These are phyloP conservation scores for Meda fulgida DNA, from an alignment of 2,797 vertebrate genomes.

Conservation along the genomic window DNA sequence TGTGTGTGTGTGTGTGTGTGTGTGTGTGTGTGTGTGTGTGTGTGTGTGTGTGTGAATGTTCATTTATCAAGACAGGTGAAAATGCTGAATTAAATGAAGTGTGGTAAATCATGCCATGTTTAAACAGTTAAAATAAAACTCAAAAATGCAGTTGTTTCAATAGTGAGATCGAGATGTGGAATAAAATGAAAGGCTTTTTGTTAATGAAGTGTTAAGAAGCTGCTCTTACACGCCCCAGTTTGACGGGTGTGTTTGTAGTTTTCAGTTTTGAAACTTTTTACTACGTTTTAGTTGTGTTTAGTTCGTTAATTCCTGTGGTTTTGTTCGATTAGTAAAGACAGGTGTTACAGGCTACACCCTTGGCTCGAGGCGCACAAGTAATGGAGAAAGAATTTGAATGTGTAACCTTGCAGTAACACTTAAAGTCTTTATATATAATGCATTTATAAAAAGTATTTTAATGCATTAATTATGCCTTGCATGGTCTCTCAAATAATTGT, in stretches of 20 bases:
- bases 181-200: no score
- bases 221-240: not conserved
- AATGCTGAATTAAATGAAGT: not conserved
- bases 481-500: not conserved
- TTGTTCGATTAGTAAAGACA: not conserved
- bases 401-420: no score
- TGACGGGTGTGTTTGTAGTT: not conserved
- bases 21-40: not conserved
- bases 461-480: not conserved
- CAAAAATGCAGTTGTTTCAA: no score
- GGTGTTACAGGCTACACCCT: not conserved
- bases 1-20: not conserved
- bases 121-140: no score
- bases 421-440: not conserved
- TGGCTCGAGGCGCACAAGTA: no score
- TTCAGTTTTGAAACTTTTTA: not conserved
- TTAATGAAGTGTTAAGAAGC: not conserved
- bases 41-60: not conserved
- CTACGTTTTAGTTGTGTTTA: not conserved
- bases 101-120: not conserved
- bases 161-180: no score
- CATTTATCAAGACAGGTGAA: not conserved
- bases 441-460: not conserved
- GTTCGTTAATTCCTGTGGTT: not conserved
- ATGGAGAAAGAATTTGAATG: not conserved